These are phyloP conservation scores for Cynocephalus volans DNA, from an alignment of 2,113 vertebrate species.

Conservation along the genomic window DNA sequence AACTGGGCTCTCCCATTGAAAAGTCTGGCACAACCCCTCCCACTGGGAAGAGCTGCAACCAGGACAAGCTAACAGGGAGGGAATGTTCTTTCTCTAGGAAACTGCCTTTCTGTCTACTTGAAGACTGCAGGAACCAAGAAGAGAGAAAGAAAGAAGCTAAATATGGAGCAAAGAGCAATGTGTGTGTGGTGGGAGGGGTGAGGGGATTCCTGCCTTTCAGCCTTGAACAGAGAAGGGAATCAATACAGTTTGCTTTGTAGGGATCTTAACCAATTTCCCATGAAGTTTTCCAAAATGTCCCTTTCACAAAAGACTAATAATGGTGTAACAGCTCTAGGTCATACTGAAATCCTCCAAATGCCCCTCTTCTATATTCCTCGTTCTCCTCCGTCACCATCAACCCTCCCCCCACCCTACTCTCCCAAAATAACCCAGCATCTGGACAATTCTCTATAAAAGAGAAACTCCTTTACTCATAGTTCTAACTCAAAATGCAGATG, in stretches of 20 bases:
- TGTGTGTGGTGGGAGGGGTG: not conserved
- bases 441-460: slow-evolving; percentile 75
- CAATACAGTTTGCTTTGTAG: slow-evolving; percentile 58
- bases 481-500: slow-evolving; percentile 82
- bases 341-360: slow-evolving; percentile 60
- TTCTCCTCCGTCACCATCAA: slow-evolving; percentile 39
- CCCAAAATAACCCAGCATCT: slow-evolving; percentile 75
- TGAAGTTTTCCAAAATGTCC: slow-evolving; percentile 71
- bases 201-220: slow-evolving; percentile 4
- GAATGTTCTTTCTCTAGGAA: not conserved
- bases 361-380: slow-evolving; percentile 33
- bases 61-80: not conserved
- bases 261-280: slow-evolving; percentile 74
- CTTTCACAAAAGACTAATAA: slow-evolving; percentile 66
- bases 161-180: slow-evolving; percentile 15
- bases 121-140: slow-evolving; percentile 48
- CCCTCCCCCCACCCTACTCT: not conserved
- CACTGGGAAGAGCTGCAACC: slow-evolving; percentile 1
- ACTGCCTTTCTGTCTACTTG: slow-evolving; percentile 10
- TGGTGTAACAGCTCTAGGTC: slow-evolving; percentile 22
- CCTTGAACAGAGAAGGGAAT: slow-evolving; percentile 42
- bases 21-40: not conserved
- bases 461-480: slow-evolving; percentile 71
- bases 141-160: slow-evolving; percentile 49
- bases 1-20: slow-evolving; percentile 10